A percentile compares a stretch with the other conserved stretches of the same genome.
phyloP scores from a whole-genome alignment of 2,113 vertebrate genomes.

The Genyomyrus donnyi region DNA sequence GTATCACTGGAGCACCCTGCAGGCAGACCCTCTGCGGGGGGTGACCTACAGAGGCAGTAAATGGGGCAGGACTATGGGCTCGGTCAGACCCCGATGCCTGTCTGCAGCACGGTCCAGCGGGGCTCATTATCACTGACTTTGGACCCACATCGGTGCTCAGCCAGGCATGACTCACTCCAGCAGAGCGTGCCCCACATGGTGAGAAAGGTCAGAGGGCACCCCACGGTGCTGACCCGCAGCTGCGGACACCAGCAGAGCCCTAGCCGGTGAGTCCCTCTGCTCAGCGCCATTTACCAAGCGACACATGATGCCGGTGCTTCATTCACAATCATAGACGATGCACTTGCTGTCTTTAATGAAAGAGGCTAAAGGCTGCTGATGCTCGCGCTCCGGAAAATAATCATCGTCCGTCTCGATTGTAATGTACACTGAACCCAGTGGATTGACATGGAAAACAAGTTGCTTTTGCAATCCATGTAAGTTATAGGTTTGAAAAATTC shows the following conservation, averaged over 20 bases:
- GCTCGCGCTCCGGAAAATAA: neutral
- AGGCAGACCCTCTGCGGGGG: constrained; percentile 29
- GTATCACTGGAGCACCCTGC: neutral
- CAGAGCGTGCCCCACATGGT: constrained; percentile 9
- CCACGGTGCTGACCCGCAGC: constrained; percentile 25
- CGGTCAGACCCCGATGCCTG: constrained; percentile 14
- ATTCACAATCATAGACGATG: neutral
- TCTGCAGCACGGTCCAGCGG: neutral
- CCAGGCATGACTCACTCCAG: constrained; percentile 30
- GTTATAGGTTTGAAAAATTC: neutral
- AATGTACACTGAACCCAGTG: neutral
- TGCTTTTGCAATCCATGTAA: neutral
- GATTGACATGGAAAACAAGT: neutral
- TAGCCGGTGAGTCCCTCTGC: constrained; percentile 18
- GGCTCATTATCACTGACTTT: constrained; percentile 31
- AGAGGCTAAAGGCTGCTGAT: neutral
- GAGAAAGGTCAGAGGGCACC: constrained; percentile 31
- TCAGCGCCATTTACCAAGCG: neutral
- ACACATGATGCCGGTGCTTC: neutral
- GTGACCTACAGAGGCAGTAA: constrained; percentile 28
- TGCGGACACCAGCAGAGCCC: constrained; percentile 20
- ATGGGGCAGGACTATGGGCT: constrained; percentile 21
- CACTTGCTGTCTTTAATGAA: neutral
- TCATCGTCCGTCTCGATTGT: neutral
- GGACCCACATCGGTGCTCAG: constrained; percentile 21